These are phyloP conservation scores for Meda fulgida DNA, from an alignment of 2,797 vertebrate genomes.

Conservation along the genomic window DNA sequence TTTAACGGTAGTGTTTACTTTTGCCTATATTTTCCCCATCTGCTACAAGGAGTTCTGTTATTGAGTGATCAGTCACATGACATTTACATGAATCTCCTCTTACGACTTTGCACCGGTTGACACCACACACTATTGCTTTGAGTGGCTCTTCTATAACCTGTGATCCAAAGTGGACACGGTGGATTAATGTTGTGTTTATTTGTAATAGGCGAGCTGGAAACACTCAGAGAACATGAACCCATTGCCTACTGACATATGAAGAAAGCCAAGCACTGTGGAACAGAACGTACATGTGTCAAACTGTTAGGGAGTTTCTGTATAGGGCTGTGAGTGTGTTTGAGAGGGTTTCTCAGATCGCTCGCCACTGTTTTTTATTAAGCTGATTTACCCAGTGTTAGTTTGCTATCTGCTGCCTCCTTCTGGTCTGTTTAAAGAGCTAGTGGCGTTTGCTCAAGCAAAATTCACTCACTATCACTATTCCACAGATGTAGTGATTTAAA, in stretches of 20 bases:
- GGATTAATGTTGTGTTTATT: conserved; percentile 27
- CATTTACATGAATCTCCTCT: background rate
- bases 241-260: conserved; percentile 25
- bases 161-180: background rate
- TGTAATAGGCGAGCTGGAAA: conserved; percentile 11
- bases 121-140: background rate
- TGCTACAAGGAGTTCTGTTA: background rate
- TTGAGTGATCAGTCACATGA: background rate
- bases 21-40: background rate
- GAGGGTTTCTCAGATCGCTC: background rate
- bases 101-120: background rate
- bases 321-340: conserved; percentile 25
- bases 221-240: conserved; percentile 24
- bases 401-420: conserved; percentile 40
- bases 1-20: background rate
- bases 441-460: background rate
- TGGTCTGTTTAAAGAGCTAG: conserved; percentile 43
- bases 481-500: background rate
- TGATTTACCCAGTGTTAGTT: conserved; percentile 1
- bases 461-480: background rate
- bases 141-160: conserved; percentile 6
- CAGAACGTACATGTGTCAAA: conserved; percentile 12
- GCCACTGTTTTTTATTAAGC: conserved; percentile 41
- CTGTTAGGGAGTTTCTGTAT: conserved; percentile 28
- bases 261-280: conserved; percentile 24